phyloP scores from a whole-genome alignment of 2,113 vertebrate species.

The Phocoena sinus region DNA sequence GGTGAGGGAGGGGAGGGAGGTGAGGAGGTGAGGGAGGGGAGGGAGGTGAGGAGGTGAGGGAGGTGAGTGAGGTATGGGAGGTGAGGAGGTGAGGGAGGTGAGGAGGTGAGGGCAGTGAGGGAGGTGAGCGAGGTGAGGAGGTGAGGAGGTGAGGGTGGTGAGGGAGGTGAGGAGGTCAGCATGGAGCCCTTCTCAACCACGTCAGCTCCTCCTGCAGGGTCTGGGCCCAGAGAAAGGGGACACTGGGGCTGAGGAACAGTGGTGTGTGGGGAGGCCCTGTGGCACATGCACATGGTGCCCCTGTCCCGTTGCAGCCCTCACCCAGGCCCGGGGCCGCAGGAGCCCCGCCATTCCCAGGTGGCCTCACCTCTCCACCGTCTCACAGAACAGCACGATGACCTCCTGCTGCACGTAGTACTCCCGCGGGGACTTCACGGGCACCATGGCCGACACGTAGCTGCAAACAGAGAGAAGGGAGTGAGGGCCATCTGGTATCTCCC shows the following conservation, averaged over 20 bases:
- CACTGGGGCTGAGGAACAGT: accelerated
- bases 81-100: too few relatives aligned
- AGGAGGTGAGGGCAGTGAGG: too few relatives aligned
- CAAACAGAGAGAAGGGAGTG: not conserved
- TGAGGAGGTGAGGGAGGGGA: not conserved
- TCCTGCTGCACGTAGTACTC: conserved; percentile 99
- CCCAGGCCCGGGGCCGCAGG: accelerated
- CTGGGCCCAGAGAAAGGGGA: not conserved
- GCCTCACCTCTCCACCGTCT: conserved; percentile 95
- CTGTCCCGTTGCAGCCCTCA: accelerated
- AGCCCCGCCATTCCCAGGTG: not conserved
- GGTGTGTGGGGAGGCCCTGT: not conserved
- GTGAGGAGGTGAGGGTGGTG: not conserved
- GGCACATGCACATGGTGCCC: not conserved
- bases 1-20: not conserved
- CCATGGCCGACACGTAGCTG: conserved; percentile 99
- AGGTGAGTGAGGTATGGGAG: too few relatives aligned
- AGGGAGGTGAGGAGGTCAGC: not conserved
- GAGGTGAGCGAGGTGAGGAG: too few relatives aligned
- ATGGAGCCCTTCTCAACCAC: not conserved
- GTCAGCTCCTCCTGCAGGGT: not conserved
- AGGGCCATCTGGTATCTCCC: not conserved
- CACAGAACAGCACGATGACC: conserved; percentile 97
- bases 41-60: too few relatives aligned
- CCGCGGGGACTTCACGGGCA: conserved; percentile 97